These are phyloP conservation scores for Sebastes elongatus DNA, from an alignment of 2,797 vertebrate species.

Conservation along the genomic window DNA sequence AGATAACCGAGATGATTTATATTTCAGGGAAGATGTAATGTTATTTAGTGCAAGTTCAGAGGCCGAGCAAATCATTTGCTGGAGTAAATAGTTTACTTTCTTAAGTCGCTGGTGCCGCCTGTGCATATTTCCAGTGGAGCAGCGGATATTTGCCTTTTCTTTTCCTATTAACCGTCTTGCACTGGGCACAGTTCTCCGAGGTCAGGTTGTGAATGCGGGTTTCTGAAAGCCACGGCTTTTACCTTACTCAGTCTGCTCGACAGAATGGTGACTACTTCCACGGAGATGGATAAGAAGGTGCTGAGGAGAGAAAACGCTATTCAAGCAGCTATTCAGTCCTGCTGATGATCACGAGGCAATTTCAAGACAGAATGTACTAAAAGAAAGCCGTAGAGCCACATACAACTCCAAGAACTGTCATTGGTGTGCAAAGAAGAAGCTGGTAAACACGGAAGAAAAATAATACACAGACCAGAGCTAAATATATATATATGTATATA, in stretches of 20 bases:
- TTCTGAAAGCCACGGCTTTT: slow-evolving; percentile 23
- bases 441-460: slow-evolving; percentile 29
- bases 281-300: background rate
- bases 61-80: slow-evolving; percentile 67
- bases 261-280: background rate
- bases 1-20: slow-evolving; percentile 73
- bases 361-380: slow-evolving; percentile 7
- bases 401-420: slow-evolving; percentile 15
- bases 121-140: background rate
- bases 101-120: background rate
- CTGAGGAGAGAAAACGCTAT: slow-evolving; percentile 16
- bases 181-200: background rate
- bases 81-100: slow-evolving; percentile 29
- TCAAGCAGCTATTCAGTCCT: slow-evolving; percentile 29
- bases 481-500: background rate
- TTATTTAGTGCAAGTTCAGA: slow-evolving; percentile 72
- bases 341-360: slow-evolving; percentile 19
- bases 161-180: slow-evolving; percentile 1
- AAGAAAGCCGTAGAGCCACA: slow-evolving; percentile 6
- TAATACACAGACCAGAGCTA: slow-evolving; percentile 1
- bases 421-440: background rate
- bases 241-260: slow-evolving; percentile 5
- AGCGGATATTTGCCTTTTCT: background rate
- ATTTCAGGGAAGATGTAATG: slow-evolving; percentile 42
- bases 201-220: slow-evolving; percentile 2